Conservation (phyloP, 2,888 invertebrate genomes). For the Aspidiotus destructor region DNA sequence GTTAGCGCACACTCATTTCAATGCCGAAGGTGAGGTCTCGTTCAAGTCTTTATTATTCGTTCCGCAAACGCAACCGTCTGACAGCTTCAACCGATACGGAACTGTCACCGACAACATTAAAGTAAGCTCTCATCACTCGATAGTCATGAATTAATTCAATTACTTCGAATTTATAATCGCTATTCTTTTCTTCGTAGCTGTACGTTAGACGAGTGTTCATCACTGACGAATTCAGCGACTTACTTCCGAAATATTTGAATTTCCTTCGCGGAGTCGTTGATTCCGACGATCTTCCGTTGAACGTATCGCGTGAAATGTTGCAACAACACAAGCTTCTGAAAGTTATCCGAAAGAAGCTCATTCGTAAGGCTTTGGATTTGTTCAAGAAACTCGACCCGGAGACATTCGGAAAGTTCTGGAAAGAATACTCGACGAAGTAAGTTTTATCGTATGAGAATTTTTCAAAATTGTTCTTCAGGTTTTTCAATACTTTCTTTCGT, state of each 20-base stretch:
- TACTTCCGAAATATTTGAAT: constrained; percentile 95
- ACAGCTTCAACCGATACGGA: constrained; percentile 92
- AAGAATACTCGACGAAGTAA: constrained; percentile 94
- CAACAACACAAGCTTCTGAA: constrained; percentile 98
- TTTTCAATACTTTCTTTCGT: no score
- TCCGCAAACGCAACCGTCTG: constrained; percentile 79
- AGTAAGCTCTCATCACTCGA: constrained; percentile 39
- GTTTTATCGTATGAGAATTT: no score
- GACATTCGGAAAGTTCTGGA: constrained; percentile 91
- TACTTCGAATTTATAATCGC: neutral
- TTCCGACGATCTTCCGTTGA: constrained; percentile 95
- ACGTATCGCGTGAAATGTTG: constrained; percentile 93
- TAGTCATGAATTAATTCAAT: neutral
- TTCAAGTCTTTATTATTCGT: constrained; percentile 94
- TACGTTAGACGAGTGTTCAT: constrained; percentile 98
- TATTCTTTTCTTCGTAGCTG: constrained; percentile 45
- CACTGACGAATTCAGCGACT: constrained; percentile 98
- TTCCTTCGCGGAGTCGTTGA: constrained; percentile 97
- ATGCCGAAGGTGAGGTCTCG: constrained; percentile 98
- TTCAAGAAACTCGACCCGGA: constrained; percentile 88
- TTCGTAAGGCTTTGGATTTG: constrained; percentile 95
- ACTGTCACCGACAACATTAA: constrained; percentile 90
- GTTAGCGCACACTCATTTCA: constrained; percentile 82
- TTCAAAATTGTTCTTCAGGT: no score
- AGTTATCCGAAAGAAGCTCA: constrained; percentile 97